phyloP scores from a whole-genome alignment of 30 jellyfish, hydroid and myxozoan species.

The Catostylus mosaicus region DNA sequence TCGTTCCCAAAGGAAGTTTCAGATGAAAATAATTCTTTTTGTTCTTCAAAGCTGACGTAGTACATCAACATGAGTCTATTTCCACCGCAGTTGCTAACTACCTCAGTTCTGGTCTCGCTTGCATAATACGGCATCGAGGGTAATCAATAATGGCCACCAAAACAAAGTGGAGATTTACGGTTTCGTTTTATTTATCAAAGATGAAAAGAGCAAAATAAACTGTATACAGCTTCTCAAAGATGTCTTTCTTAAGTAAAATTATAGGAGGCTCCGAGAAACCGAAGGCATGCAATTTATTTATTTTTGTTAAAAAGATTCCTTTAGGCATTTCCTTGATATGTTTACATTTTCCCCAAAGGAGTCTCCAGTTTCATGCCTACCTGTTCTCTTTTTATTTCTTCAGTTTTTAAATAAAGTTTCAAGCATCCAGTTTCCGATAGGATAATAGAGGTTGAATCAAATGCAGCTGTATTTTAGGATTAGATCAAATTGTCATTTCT shows the following conservation, averaged over 20 bases:
- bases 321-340: too few species aligned
- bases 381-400: too few species aligned
- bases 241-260: conserved; percentile 39
- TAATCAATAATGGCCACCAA: not conserved
- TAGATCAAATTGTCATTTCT: too few species aligned
- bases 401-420: too few species aligned
- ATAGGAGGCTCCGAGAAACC: conserved; percentile 29
- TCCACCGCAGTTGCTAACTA: conserved; percentile 25
- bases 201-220: not conserved
- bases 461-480: too few species aligned
- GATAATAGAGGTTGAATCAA: too few species aligned
- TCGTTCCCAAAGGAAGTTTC: conserved; percentile 57
- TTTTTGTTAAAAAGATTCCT: too few species aligned
- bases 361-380: too few species aligned
- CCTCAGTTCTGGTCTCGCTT: not conserved
- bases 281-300: too few species aligned
- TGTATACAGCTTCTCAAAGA: not conserved
- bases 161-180: not conserved
- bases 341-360: too few species aligned
- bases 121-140: not conserved
- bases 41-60: conserved; percentile 71
- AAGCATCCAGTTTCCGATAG: too few species aligned
- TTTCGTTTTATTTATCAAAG: not conserved
- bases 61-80: conserved; percentile 24
- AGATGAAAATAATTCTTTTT: conserved; percentile 38